Evolutionary conservation across 1,140 invertebrate species (phyloP).

Genomic region (Anoplophora glabripennis): DNA sequence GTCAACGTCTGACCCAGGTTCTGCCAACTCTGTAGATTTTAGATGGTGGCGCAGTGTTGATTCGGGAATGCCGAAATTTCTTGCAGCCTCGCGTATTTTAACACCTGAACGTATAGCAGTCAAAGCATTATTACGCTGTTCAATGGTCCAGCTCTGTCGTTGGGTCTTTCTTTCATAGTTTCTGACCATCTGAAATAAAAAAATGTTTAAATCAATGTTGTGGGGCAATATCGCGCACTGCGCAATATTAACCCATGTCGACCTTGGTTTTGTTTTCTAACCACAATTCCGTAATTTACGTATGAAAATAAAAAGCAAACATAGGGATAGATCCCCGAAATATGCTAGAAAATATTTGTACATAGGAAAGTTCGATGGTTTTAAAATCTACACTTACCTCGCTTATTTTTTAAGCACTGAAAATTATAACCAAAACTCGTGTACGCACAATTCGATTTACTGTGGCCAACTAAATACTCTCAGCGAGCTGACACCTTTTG

Average conservation of each 20-base stretch:
- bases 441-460: no score
- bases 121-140: conserved; percentile 14
- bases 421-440: no score
- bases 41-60: background rate
- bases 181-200: conserved; percentile 9
- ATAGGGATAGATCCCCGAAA: no score
- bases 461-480: no score
- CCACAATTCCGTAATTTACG: no score
- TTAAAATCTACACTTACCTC: background rate
- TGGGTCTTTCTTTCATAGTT: conserved; percentile 9
- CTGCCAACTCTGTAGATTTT: background rate
- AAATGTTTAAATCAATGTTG: no score
- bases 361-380: no score
- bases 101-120: conserved; percentile 9
- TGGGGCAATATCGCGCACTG: background rate
- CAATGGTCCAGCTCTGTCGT: background rate
- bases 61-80: background rate
- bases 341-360: no score
- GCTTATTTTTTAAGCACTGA: no score
- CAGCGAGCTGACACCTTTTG: no score
- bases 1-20: background rate
- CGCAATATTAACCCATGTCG: background rate
- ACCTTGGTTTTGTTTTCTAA: background rate
- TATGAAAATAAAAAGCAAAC: no score
- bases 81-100: background rate